Evolutionary conservation across 2,888 invertebrate genomes (phyloP).

Genomic region (Nemotelus pantherinus): DNA sequence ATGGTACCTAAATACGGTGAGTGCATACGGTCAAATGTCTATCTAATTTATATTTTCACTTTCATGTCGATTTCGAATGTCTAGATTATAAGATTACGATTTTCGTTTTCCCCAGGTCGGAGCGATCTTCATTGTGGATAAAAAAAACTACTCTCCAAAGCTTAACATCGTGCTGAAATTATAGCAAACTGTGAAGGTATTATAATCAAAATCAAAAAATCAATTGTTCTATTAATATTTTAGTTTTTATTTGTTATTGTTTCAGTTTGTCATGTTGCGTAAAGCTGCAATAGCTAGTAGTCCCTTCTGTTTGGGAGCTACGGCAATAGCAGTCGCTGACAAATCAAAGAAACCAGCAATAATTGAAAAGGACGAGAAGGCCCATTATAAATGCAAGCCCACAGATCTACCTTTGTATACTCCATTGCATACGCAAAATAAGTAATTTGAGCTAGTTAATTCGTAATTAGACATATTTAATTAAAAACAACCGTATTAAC

Average conservation of each 20-base stretch:
- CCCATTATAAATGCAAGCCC: constrained; percentile 58
- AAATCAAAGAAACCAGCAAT: neutral
- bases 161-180: neutral
- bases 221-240: too few species aligned
- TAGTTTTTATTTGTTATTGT: too few species aligned
- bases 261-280: constrained; percentile 31
- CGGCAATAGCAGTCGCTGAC: constrained; percentile 9
- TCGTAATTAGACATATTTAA: neutral
- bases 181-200: neutral
- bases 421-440: constrained; percentile 56
- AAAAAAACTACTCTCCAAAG: neutral
- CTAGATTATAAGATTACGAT: neutral
- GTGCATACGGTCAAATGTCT: too few species aligned
- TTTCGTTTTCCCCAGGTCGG: neutral
- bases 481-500: neutral
- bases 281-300: neutral
- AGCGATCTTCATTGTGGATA: neutral
- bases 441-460: constrained; percentile 51
- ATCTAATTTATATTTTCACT: neutral
- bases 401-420: constrained; percentile 62
- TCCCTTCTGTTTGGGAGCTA: constrained; percentile 33
- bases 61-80: neutral
- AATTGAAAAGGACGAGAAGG: constrained; percentile 45
- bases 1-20: constrained; percentile 23
- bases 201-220: too few species aligned